Evolutionary conservation across 2,888 invertebrate species (phyloP).

Genomic region (Cheilosia soror): DNA sequence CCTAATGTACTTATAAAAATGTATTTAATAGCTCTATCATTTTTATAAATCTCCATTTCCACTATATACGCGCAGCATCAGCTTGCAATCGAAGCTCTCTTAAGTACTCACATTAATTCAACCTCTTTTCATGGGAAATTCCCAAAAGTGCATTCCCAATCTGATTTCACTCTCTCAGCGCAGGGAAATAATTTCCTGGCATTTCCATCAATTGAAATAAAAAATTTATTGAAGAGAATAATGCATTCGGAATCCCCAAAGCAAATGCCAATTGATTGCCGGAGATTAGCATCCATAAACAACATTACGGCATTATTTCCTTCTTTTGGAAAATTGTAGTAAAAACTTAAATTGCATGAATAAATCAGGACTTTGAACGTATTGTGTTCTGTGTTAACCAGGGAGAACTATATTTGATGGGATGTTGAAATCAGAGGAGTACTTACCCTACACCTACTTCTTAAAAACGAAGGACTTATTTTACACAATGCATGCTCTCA

Average conservation of each 20-base stretch:
- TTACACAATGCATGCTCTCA: slow-evolving; percentile 68
- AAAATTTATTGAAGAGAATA: slow-evolving; percentile 68
- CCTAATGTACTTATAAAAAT: slow-evolving; percentile 14
- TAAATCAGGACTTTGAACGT: slow-evolving; percentile 68
- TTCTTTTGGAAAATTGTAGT: slow-evolving; percentile 55
- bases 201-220: slow-evolving; percentile 74
- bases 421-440: slow-evolving; percentile 38
- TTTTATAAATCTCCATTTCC: slow-evolving; percentile 18
- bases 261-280: slow-evolving; percentile 75
- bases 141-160: slow-evolving; percentile 66
- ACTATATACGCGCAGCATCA: background rate
- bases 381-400: slow-evolving; percentile 42
- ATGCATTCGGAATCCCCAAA: slow-evolving; percentile 72
- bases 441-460: slow-evolving; percentile 17
- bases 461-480: slow-evolving; percentile 45
- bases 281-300: slow-evolving; percentile 76
- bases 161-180: slow-evolving; percentile 16
- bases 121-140: slow-evolving; percentile 27
- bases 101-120: slow-evolving; percentile 62
- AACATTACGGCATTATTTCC: slow-evolving; percentile 74
- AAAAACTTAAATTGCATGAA: slow-evolving; percentile 74
- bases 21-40: slow-evolving; percentile 46
- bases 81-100: slow-evolving; percentile 46
- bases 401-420: background rate
- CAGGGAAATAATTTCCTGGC: slow-evolving; percentile 69